Conservation (phyloP, 2,888 invertebrate genomes). For the Hyposoter didymator region DNA sequence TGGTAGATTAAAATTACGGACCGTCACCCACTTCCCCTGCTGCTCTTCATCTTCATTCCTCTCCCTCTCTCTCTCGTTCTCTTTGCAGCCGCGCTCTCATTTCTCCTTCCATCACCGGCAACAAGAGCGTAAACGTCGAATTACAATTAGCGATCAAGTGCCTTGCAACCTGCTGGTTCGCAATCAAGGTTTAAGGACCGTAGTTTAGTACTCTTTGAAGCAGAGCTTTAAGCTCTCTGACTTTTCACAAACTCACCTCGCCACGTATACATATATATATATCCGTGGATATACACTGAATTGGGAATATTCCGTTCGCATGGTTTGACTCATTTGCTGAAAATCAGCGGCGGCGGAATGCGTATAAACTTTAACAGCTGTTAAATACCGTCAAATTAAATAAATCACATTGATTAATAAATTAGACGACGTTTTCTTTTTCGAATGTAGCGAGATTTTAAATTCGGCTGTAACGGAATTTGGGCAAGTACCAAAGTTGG, state of each 20-base stretch:
- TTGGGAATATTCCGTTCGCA: slow-evolving; percentile 6
- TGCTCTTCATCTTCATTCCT: slow-evolving; percentile 13
- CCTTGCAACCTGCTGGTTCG: slow-evolving; percentile 69
- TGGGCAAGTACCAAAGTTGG: neutral
- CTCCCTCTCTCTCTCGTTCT: slow-evolving; percentile 31
- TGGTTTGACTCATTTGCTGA: slow-evolving; percentile 59
- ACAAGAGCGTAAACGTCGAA: slow-evolving; percentile 77
- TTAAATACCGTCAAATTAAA: slow-evolving; percentile 8
- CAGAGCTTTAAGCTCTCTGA: slow-evolving; percentile 43
- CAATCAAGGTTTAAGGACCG: slow-evolving; percentile 74
- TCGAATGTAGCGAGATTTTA: neutral
- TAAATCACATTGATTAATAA: neutral
- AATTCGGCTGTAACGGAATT: neutral
- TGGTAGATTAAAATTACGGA: slow-evolving; percentile 78
- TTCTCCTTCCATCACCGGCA: slow-evolving; percentile 53
- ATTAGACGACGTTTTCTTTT: neutral
- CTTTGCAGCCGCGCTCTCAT: slow-evolving; percentile 58
- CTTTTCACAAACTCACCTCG: slow-evolving; percentile 26
- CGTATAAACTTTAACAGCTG: slow-evolving; percentile 34
- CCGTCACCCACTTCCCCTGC: slow-evolving; percentile 63
- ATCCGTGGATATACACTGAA: slow-evolving; percentile 5
- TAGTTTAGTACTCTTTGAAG: slow-evolving; percentile 69
- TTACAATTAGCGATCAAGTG: slow-evolving; percentile 81
- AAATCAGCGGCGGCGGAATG: slow-evolving; percentile 42
- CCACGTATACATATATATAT: slow-evolving; percentile 22